Base-by-base conservation (phyloP, 2,888 invertebrate genomes). In the Rutpela maculata region DNA sequence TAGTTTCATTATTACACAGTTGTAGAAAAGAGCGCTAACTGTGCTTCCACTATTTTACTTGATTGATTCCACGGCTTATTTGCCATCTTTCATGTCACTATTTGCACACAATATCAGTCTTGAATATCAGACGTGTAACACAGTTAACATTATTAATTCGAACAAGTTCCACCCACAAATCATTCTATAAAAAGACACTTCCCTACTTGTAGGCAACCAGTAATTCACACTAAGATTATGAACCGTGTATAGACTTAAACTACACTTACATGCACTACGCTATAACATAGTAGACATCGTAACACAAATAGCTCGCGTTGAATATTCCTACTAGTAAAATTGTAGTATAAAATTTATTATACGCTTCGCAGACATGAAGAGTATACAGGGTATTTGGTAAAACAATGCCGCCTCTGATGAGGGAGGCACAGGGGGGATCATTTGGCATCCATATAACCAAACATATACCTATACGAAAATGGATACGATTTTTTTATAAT, bases 181-280 rank as follows among this genome's bases (percentile, higher is more conserved):
- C 43, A 6, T n/a, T n/a, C 7, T 50, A 1, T n/a, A 50, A 50
- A 50, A n/a, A 12, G n/a, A 6, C 12, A 15, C 6, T 15, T 50
- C 6, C n/a, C n/a, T 50, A 50, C 50, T 50, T 50, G 6, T 43
- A 65, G 65, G 65, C 65, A 65, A 65, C 65, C 65, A 65, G 65
- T 65, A 43, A 65, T 65, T 18, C 65, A 43, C 17, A 9, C 11
- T 15, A 19, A 17, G n/a, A 63, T 35, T 26, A n/a, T 1, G 31
- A 63, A 35, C 17, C 10, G 7, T 17, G 35, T 31, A 17, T 31
- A 7, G n/a, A 35, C 17, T 50, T 50, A 31, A 35, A 35, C n/a
- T 62, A 15, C n/a, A 22, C 7, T 35, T 9, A 35, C 31, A 35
- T 35, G 9, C 31, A 26, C 22, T 26, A 26, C 4, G 22, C 4